Percentiles rank a stretch among this genome's conserved stretches.
Conservation (phyloP, 2,888 invertebrate genomes). For the Chironomus riparius region DNA sequence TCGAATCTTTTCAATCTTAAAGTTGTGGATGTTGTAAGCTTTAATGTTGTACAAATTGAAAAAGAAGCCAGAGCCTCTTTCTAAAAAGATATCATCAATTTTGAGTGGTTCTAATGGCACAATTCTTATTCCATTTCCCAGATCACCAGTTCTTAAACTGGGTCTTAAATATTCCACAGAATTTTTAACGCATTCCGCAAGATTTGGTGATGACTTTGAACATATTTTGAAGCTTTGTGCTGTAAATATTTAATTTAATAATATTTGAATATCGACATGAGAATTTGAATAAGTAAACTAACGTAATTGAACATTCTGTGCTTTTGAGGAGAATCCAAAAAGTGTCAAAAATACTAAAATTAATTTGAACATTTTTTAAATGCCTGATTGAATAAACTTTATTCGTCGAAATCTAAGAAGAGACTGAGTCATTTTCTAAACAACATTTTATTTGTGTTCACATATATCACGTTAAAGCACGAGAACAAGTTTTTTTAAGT, state of each 20-base stretch:
- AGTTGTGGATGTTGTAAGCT: background rate
- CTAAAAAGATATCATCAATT: constrained; percentile 2
- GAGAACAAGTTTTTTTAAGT: too few species aligned
- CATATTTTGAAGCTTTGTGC: constrained; percentile 19
- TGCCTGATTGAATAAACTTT: too few species aligned
- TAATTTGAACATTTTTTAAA: too few species aligned
- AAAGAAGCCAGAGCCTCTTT: constrained; percentile 1
- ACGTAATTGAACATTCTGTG: background rate
- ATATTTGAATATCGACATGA: background rate
- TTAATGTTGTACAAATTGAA: background rate
- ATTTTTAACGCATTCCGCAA: constrained; percentile 4
- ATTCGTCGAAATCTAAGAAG: too few species aligned
- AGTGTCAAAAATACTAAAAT: background rate
- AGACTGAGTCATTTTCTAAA: too few species aligned
- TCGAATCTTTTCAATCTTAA: constrained; percentile 7
- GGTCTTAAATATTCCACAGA: background rate
- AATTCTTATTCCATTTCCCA: background rate
- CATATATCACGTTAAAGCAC: too few species aligned
- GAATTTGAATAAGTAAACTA: background rate
- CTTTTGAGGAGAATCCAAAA: background rate
- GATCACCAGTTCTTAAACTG: background rate
- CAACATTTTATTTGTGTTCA: too few species aligned
- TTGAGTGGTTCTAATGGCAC: background rate
- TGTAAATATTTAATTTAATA: background rate
- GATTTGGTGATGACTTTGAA: background rate